These are phyloP conservation scores for Drosophila carrolli DNA, from an alignment of 1,140 invertebrate genomes.

Conservation along the genomic window DNA sequence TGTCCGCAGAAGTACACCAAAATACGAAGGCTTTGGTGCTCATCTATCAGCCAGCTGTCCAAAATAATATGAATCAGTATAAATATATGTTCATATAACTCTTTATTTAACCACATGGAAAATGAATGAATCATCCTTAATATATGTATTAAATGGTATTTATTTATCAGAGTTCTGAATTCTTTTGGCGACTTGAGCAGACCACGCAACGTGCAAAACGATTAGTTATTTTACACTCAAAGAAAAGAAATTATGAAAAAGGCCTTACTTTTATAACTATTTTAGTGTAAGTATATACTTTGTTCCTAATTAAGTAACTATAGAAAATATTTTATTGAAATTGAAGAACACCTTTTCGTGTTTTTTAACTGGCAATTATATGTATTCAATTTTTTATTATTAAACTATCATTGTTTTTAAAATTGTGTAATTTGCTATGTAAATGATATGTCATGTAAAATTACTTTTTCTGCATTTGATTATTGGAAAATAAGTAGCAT, in stretches of 20 bases:
- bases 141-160: slow-evolving; percentile 23
- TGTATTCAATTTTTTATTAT: too few relatives aligned
- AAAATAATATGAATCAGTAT: slow-evolving; percentile 44
- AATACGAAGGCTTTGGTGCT: background rate
- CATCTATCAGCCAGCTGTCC: slow-evolving; percentile 36
- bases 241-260: background rate
- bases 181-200: background rate
- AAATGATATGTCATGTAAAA: too few relatives aligned
- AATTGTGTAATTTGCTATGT: too few relatives aligned
- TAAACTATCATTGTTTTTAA: too few relatives aligned
- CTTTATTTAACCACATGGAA: background rate
- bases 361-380: too few relatives aligned
- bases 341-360: too few relatives aligned
- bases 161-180: slow-evolving; percentile 28
- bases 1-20: background rate
- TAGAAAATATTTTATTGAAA: too few relatives aligned
- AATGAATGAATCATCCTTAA: slow-evolving; percentile 38
- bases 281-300: too few relatives aligned
- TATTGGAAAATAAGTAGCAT: too few relatives aligned
- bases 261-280: too few relatives aligned
- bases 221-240: background rate
- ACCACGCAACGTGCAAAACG: slow-evolving; percentile 19
- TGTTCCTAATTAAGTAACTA: too few relatives aligned
- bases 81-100: slow-evolving; percentile 14
- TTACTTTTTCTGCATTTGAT: too few relatives aligned